These are phyloP conservation scores for Phytoseiulus persimilis DNA, from an alignment of 2,888 invertebrate species.

Conservation along the genomic window DNA sequence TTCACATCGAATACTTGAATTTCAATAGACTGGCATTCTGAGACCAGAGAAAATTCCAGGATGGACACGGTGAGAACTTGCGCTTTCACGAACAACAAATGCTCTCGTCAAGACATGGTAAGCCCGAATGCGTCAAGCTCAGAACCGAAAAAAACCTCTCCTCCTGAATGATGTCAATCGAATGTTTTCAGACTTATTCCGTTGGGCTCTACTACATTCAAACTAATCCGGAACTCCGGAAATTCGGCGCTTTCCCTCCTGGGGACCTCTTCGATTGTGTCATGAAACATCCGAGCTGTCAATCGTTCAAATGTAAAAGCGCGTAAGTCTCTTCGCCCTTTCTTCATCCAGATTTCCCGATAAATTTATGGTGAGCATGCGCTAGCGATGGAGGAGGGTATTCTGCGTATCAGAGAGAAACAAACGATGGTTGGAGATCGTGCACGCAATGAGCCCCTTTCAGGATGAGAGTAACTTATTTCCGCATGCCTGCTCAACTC, in stretches of 20 bases:
- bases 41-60: background rate
- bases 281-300: background rate
- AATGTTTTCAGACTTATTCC: background rate
- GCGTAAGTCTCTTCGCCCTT: background rate
- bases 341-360: background rate
- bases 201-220: conserved; percentile 19
- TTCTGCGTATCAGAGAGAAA: background rate
- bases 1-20: too few relatives aligned
- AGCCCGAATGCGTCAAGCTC: background rate
- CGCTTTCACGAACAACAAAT: conserved; percentile 18
- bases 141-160: background rate
- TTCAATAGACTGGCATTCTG: too few relatives aligned
- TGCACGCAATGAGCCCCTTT: background rate
- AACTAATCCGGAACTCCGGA: conserved; percentile 18
- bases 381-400: background rate
- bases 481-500: conserved; percentile 13
- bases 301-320: conserved; percentile 12
- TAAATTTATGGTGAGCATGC: background rate
- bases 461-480: conserved; percentile 21
- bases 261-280: background rate
- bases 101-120: background rate
- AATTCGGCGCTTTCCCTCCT: conserved; percentile 30
- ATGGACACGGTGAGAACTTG: conserved; percentile 32
- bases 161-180: background rate
- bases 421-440: background rate